Percentiles rank a stretch among this genome's conserved stretches.
phyloP scores from a whole-genome alignment of 2,888 invertebrate species.

The Melanotus villosus region DNA sequence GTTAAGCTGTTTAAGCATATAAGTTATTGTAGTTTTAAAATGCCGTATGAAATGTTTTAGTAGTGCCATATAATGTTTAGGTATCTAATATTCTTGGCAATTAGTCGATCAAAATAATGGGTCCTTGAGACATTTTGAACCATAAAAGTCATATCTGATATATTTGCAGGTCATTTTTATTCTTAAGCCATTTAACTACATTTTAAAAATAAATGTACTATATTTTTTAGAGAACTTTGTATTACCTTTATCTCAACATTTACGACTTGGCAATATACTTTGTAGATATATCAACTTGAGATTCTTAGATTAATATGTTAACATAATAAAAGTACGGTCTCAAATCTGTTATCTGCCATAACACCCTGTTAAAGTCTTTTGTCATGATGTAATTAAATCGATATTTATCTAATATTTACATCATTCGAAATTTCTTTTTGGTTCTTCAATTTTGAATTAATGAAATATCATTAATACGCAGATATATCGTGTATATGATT shows the following conservation, averaged over 20 bases:
- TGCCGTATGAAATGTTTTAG: no score
- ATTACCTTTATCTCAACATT: slow-evolving; percentile 13
- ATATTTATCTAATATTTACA: not conserved
- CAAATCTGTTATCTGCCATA: not conserved
- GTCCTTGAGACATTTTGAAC: no score
- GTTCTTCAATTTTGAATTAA: not conserved
- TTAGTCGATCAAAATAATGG: no score
- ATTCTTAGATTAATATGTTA: slow-evolving; percentile 16
- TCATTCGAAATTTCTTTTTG: not conserved
- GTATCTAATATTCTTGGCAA: no score
- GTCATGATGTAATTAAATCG: no score
- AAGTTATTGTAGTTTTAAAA: no score
- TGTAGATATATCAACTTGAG: slow-evolving; percentile 11
- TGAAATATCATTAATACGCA: not conserved
- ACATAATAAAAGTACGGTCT: not conserved
- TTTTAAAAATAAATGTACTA: not conserved
- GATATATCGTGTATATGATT: slow-evolving; percentile 15
- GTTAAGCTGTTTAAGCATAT: no score
- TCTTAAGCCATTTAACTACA: not conserved
- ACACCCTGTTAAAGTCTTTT: not conserved
- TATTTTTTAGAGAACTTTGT: not conserved
- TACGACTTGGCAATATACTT: slow-evolving; percentile 27
- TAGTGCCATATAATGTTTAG: no score
- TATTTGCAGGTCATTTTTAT: no score
- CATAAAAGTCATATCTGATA: no score